A percentile compares a stretch with the other conserved stretches of the same genome.
phyloP scores from a whole-genome alignment of 2,113 vertebrate species.

The Nerophis lumbriciformis region DNA sequence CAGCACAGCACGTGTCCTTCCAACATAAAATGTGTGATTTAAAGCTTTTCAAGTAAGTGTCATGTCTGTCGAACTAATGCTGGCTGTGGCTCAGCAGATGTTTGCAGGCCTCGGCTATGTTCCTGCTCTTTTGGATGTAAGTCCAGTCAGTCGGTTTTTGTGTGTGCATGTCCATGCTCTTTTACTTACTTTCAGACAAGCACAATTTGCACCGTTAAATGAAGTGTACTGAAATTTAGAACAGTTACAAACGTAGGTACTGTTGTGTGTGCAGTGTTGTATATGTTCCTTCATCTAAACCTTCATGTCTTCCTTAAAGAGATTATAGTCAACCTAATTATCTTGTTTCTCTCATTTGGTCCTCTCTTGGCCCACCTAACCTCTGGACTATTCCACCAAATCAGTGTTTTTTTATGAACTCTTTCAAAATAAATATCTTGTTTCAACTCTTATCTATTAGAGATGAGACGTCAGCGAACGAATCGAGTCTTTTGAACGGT shows the following conservation, averaged over 20 bases:
- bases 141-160: conserved; percentile 22
- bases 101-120: conserved; percentile 40
- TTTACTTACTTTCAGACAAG: neutral
- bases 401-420: too few species aligned
- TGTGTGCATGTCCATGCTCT: conserved; percentile 31
- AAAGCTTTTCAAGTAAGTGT: neutral
- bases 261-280: conserved; percentile 4
- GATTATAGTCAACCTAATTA: neutral
- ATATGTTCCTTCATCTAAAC: conserved; percentile 1
- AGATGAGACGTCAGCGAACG: too few species aligned
- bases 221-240: neutral
- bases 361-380: neutral
- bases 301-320: neutral
- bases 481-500: too few species aligned
- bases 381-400: neutral
- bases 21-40: neutral
- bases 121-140: conserved; percentile 52
- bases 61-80: conserved; percentile 7
- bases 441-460: too few species aligned
- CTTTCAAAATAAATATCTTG: too few species aligned
- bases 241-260: neutral
- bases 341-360: neutral
- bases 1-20: neutral
- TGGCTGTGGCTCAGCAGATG: conserved; percentile 52
- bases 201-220: neutral